Evolutionary conservation across 2,113 vertebrate species (phyloP), one percentile per base, ranked within the genome.

Genomic region (Pluvialis apricaria): DNA sequence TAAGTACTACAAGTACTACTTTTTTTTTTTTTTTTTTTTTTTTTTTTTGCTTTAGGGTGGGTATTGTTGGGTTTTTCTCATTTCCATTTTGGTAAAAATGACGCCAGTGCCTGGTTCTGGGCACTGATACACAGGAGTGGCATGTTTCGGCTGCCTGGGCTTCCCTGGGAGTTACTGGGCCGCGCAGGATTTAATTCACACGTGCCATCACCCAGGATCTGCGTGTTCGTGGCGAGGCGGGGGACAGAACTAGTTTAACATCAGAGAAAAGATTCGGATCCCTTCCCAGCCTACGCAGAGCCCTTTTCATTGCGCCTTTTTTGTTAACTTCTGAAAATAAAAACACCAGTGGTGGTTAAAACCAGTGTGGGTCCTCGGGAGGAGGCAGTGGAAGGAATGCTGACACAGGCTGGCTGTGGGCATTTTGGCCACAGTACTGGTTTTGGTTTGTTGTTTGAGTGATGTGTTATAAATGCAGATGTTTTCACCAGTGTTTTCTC

Each of bases 101-200:
- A 4, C 3, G 4, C 29, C 18, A 9, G 0, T 42, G 22, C 31
- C 69, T 4, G 8, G 8, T 31, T 38, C 15, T 36, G 57, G 32
- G n/a, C 13, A 8, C 21, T 90, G 68, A 11, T 4, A 0, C 44
- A 42, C 5, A 6, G 0, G 0, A 28, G 7, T 10, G 40, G 7
- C 8, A 4, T 1, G 0, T 69, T 61, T 82, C 34, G 54, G 26
- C 62, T 24, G 0, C 78, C 17, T n/a, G 61, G 4, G 6, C n/a
- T 86, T 92, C 28, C 47, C 44, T 72, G 34, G 42, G 47, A 87
- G 15, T 49, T 70, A 22, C 38, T 34, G 54, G 5, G 15, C 17
- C 15, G 0, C 29, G n/a, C 7, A n/a, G 55, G 44, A 25, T 60
- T 90, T 47, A 20, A 79, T 72, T 68, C 1, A 0, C 7, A 0